Conservation (phyloP, 2,113 vertebrate species). For the Varanus komodoensis region DNA sequence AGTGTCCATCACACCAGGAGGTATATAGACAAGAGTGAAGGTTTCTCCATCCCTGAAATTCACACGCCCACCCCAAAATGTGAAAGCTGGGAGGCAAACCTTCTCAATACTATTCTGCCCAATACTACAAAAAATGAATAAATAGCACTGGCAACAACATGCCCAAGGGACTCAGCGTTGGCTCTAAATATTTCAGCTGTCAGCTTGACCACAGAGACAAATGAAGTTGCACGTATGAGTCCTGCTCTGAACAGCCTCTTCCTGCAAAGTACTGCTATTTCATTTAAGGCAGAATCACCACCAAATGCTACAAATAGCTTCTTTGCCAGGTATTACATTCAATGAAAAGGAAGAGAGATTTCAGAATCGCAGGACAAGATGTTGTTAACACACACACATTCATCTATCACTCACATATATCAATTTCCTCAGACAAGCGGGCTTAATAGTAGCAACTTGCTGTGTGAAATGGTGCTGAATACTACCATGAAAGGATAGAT, state of each 20-base stretch:
- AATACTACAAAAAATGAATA: not conserved
- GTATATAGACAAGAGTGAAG: not conserved
- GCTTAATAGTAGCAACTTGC: not conserved
- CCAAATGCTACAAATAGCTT: slow-evolving; percentile 1
- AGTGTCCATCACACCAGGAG: not conserved
- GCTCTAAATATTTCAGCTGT: not conserved
- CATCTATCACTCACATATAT: slow-evolving; percentile 8
- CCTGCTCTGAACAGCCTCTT: not conserved
- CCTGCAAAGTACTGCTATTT: not conserved
- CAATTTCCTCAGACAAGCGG: slow-evolving; percentile 25
- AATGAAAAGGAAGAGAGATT: slow-evolving; percentile 10
- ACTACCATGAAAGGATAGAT: slow-evolving; percentile 7
- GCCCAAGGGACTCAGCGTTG: not conserved
- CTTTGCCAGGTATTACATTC: slow-evolving; percentile 2
- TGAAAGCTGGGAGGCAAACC: not conserved
- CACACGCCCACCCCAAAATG: not conserved
- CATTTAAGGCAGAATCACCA: not conserved
- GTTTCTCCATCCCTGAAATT: not conserved
- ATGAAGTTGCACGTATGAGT: not conserved
- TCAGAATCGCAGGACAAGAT: not conserved
- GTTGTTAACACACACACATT: slow-evolving; percentile 1
- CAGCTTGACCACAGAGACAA: not conserved
- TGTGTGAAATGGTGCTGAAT: slow-evolving; percentile 10
- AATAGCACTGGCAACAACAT: not conserved
- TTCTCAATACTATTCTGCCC: not conserved